Evolutionary conservation across 2,797 vertebrate genomes (phyloP).

Genomic region (Acrocephalus scirpaceus): DNA sequence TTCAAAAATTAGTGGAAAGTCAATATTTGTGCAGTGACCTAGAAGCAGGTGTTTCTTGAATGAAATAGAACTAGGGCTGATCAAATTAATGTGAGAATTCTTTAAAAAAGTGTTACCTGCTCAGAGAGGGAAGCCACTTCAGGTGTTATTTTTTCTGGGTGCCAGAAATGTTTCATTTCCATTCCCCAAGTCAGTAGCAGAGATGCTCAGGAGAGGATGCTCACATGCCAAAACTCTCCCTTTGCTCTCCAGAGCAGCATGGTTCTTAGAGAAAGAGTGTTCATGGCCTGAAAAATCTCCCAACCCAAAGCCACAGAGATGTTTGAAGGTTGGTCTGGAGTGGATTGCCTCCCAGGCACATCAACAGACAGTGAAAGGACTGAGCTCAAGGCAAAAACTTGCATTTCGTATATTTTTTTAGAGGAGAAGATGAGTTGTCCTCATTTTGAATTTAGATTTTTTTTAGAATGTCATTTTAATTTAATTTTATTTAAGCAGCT

Average conservation of each 20-base stretch:
- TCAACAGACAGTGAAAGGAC: not conserved
- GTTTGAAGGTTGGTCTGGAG: not conserved
- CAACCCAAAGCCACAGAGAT: not conserved
- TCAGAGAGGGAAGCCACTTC: not conserved
- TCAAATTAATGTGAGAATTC: not conserved
- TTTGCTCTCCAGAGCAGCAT: not conserved
- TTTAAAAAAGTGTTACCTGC: not conserved
- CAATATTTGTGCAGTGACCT: not conserved
- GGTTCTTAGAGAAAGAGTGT: not conserved
- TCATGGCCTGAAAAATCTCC: not conserved
- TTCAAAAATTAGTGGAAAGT: not conserved
- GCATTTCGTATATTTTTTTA: not conserved
- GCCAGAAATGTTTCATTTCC: not conserved
- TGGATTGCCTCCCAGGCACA: not conserved
- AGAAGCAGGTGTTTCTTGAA: not conserved
- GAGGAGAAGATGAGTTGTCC: not conserved
- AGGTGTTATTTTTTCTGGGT: not conserved
- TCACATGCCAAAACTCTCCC: not conserved
- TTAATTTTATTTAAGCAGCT: not conserved
- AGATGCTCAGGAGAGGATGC: not conserved
- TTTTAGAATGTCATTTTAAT: not conserved
- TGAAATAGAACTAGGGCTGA: not conserved
- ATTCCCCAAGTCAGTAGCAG: not conserved
- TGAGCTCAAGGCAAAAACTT: not conserved
- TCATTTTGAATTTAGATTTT: not conserved